Evolutionary conservation across 2,113 vertebrate genomes (phyloP).

Genomic region (Polypterus bichir): DNA sequence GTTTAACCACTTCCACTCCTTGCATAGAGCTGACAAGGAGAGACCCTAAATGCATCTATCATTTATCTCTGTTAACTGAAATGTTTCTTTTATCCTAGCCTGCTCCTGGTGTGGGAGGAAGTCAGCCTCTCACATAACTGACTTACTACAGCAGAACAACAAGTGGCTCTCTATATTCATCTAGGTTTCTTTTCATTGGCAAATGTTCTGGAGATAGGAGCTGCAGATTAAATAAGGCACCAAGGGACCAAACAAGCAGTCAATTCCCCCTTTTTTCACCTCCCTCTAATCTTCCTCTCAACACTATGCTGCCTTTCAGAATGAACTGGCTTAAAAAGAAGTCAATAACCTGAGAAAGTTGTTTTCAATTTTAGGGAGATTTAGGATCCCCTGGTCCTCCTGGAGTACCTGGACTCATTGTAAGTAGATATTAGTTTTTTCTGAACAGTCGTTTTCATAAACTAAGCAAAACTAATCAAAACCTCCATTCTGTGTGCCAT

Average conservation of each 20-base stretch:
- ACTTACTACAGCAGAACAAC: conserved; percentile 30
- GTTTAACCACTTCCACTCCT: no score
- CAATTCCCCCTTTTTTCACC: conserved; percentile 22
- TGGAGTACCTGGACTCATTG: conserved; percentile 86
- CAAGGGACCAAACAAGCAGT: conserved; percentile 10
- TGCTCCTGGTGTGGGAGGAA: conserved; percentile 27
- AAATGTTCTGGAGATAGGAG: conserved; percentile 5
- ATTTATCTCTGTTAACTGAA: conserved; percentile 20
- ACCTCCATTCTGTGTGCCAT: no score
- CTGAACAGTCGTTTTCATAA: no score
- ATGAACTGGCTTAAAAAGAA: conserved; percentile 46
- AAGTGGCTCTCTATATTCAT: conserved; percentile 36
- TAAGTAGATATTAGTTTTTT: conserved; percentile 54
- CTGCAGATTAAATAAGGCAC: conserved; percentile 19
- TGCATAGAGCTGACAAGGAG: no score
- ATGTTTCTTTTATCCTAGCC: conserved; percentile 18
- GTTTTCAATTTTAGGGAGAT: conserved; percentile 65
- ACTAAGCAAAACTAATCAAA: no score
- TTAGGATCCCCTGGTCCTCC: conserved; percentile 83
- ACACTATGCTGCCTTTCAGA: conserved; percentile 46
- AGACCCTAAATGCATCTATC: background rate
- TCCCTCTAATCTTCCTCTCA: conserved; percentile 29
- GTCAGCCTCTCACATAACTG: conserved; percentile 26
- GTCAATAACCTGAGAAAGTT: conserved; percentile 40
- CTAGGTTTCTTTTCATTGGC: conserved; percentile 10